Base-by-base conservation (phyloP, 2,888 invertebrate species). In the Diogma glabrata region DNA sequence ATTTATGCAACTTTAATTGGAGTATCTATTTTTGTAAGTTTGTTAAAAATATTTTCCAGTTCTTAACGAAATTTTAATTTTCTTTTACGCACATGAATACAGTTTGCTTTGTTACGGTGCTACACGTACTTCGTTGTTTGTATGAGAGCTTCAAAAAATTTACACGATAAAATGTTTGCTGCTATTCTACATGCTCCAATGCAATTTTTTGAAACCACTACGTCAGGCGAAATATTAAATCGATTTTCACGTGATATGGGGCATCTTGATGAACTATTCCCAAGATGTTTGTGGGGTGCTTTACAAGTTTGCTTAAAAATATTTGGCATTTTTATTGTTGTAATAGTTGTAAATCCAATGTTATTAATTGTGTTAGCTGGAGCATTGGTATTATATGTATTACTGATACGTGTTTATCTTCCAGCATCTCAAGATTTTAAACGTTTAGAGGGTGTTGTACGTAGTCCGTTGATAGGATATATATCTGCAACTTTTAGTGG, bases 401-500 rank as follows among this genome's bases (percentile, higher is more conserved):
- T 77, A 16, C 65, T 87, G 28, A 65, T 89, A 19, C 73, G 70
- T 55, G 76, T 82, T 62, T 90, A 87, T 64, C 65, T 90, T 40
- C 72, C 75, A 12, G 82, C 87, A 0, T 83, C 88, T 1, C 77
- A 87, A 59, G 84, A 83, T 62, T 73, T 90, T 0, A 90, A 82
- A 64, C 73, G 82, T 47, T 68, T 84, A 55, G 84, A 84, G 63
- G 82, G 82, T 58, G 81, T 81, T 52, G 87, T 84, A 52, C 78
- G 87, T 55, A 91, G 92, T 69, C 94, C 95, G 0, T 87, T 95
- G 0, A 93, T 92, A 66, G 87, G 91, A 0, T 91, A 94, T 64
- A 78, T 94, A 57, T 84, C 86, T n/a, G 84, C 91, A 1, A 83
- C 90, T 0, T 72, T 95, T 7, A 79, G 84, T 54, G 95, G 95